These are phyloP conservation scores for Micropoecilia bifurca DNA, from an alignment of 2,797 vertebrate genomes.

Conservation along the genomic window DNA sequence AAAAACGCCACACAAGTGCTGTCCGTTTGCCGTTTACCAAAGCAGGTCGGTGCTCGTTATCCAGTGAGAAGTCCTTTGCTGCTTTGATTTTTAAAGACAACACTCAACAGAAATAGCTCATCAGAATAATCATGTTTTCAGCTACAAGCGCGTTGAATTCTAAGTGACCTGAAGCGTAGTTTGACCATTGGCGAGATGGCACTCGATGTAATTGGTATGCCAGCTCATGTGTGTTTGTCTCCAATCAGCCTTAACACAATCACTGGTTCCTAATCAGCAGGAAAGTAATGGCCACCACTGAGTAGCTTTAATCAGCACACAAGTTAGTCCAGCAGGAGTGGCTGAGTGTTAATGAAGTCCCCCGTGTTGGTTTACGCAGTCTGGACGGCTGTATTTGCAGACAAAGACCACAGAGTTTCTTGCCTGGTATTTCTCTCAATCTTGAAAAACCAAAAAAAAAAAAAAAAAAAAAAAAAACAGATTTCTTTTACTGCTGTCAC, in stretches of 20 bases:
- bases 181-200: conserved; percentile 47
- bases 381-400: conserved; percentile 20
- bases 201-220: conserved; percentile 61
- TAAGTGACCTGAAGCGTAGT: conserved; percentile 40
- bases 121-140: conserved; percentile 50
- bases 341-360: conserved; percentile 66
- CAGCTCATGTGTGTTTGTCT: conserved; percentile 42
- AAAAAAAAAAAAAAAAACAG: background rate
- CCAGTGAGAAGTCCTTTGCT: background rate
- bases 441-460: background rate
- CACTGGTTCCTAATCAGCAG: conserved; percentile 68
- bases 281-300: conserved; percentile 67
- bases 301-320: conserved; percentile 64
- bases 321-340: conserved; percentile 53
- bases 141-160: conserved; percentile 44
- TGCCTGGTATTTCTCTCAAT: background rate
- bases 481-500: conserved; percentile 15
- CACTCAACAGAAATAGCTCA: conserved; percentile 20
- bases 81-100: conserved; percentile 36
- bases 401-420: conserved; percentile 25
- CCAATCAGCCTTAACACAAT: conserved; percentile 66
- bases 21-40: background rate
- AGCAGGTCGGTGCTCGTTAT: conserved; percentile 16
- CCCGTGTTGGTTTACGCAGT: conserved; percentile 33
- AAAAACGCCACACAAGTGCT: too few species aligned